Conservation (phyloP, 1,140 invertebrate species). For the Aporrectodea caliginosa region DNA sequence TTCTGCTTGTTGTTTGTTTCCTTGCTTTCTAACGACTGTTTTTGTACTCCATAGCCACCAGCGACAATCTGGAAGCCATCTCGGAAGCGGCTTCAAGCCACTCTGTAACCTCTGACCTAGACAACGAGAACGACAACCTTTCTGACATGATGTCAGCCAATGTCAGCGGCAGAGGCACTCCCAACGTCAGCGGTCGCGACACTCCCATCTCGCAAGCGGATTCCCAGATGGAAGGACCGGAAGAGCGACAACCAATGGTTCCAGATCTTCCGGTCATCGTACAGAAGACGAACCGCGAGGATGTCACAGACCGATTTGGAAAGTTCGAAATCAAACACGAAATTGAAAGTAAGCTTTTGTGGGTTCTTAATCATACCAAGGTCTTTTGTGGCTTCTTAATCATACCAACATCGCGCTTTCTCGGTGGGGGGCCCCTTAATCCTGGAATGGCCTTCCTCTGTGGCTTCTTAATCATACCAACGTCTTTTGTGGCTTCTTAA, state of each 20-base stretch:
- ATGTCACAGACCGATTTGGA: constrained; percentile 97
- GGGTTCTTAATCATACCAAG: too few species aligned
- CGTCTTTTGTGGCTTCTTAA: too few species aligned
- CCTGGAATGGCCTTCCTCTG: too few species aligned
- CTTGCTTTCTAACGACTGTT: constrained; percentile 18
- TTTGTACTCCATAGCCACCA: too few species aligned
- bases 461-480: too few species aligned
- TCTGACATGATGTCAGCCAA: constrained; percentile 89
- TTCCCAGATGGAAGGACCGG: constrained; percentile 55
- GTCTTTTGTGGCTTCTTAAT: too few species aligned
- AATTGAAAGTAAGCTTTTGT: constrained; percentile 42
- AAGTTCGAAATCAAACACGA: constrained; percentile 81
- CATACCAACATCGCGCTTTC: too few species aligned
- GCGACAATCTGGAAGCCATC: constrained; percentile 88
- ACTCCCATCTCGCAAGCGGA: constrained; percentile 74
- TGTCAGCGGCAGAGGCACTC: constrained; percentile 79
- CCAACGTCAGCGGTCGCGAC: constrained; percentile 88
- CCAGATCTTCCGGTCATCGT: constrained; percentile 61
- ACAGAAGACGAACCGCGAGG: constrained; percentile 66
- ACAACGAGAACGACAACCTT: constrained; percentile 81
- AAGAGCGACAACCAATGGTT: constrained; percentile 35
- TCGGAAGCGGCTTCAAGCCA: constrained; percentile 73
- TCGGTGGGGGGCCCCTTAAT: too few species aligned
- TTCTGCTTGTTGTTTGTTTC: too few species aligned
- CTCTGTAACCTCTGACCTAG: constrained; percentile 75